Conservation (phyloP, 2,113 vertebrate species). For the Paraplagusia blochii region DNA sequence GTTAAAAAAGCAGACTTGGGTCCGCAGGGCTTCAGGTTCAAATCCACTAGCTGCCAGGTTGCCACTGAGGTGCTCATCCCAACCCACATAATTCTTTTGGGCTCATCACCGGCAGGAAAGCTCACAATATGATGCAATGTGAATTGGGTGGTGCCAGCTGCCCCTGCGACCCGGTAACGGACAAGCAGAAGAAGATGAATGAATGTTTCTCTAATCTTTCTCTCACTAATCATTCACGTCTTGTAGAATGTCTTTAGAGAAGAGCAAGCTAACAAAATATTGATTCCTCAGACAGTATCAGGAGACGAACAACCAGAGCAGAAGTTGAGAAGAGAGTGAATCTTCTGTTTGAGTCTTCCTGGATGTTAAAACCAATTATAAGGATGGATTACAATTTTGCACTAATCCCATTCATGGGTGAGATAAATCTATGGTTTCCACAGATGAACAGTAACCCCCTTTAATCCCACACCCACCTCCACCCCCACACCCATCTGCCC, state of each 20-base stretch:
- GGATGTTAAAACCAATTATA: conserved; percentile 24
- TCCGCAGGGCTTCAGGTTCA: too few relatives aligned
- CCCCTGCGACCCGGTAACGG: too few relatives aligned
- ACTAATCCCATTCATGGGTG: conserved; percentile 32
- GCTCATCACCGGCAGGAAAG: too few relatives aligned
- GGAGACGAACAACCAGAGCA: not conserved
- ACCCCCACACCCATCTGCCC: conserved; percentile 30
- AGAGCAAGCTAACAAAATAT: too few relatives aligned
- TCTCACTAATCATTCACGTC: too few relatives aligned
- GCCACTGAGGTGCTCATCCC: too few relatives aligned
- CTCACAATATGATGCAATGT: too few relatives aligned
- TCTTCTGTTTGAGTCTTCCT: conserved; percentile 1
- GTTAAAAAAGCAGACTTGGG: too few relatives aligned
- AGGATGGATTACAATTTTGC: conserved; percentile 29
- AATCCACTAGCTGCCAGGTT: too few relatives aligned
- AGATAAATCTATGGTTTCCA: conserved; percentile 35
- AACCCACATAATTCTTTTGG: too few relatives aligned
- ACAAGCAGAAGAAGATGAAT: not conserved
- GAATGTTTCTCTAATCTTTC: not conserved
- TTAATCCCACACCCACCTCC: conserved; percentile 1
- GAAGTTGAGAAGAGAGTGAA: not conserved
- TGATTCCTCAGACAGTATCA: too few relatives aligned
- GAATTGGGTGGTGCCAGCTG: too few relatives aligned
- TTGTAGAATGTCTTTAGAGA: not conserved
- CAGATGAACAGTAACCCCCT: conserved; percentile 31